These are phyloP conservation scores for Orbicella faveolata DNA, from an alignment of 64 coral and sea anemone species.

Conservation along the genomic window DNA sequence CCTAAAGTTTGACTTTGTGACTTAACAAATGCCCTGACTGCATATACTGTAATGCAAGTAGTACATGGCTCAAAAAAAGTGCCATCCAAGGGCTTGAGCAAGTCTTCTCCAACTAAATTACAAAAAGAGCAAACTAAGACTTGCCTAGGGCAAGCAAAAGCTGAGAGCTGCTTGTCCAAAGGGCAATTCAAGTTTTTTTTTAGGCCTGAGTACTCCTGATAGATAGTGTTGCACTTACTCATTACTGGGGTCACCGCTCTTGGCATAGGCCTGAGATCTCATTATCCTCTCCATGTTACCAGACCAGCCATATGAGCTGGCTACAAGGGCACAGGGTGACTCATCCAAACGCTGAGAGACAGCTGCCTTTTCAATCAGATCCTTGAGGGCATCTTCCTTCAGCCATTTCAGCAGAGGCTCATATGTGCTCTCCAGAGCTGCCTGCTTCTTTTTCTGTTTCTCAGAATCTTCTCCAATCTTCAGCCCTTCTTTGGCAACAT, in stretches of 20 bases:
- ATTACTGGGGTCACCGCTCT: conserved; percentile 82
- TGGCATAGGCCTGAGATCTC: conserved; percentile 98
- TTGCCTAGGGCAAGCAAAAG: no score
- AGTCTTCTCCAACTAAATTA: no score
- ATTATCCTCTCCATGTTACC: conserved; percentile 99
- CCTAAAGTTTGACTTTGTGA: no score
- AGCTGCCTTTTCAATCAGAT: conserved; percentile 94
- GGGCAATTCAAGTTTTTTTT: no score
- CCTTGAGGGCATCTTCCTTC: conserved; percentile 96
- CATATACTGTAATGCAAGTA: no score
- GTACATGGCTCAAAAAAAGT: no score
- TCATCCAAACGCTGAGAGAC: conserved; percentile 88
- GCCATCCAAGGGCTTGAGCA: no score
- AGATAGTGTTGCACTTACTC: conserved; percentile 54
- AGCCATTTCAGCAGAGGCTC: conserved; percentile 97
- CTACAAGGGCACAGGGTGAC: conserved; percentile 93
- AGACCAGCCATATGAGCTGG: conserved; percentile 98
- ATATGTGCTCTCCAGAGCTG: conserved; percentile 93
- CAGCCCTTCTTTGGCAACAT: conserved; percentile 95
- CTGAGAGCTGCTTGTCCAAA: no score
- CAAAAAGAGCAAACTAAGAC: no score
- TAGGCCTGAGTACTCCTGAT: no score
- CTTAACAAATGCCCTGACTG: no score
- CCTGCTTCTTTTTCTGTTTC: conserved; percentile 90
- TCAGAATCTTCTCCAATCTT: conserved; percentile 86